Conservation (phyloP, 1,140 invertebrate species). For the Trachymyrmex septentrionalis region DNA sequence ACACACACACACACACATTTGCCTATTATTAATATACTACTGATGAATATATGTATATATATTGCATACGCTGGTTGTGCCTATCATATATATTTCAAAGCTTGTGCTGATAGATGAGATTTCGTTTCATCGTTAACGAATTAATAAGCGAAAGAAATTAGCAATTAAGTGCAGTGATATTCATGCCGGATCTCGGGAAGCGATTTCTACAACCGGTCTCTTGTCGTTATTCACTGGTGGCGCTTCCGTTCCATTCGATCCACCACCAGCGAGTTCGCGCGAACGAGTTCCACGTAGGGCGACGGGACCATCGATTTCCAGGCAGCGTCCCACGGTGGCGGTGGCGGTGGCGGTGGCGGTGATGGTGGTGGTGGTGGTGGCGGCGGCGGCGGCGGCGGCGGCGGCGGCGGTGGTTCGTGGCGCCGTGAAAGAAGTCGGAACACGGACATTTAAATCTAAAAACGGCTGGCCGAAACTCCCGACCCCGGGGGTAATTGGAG, state of each 20-base stretch:
- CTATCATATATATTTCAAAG: background rate
- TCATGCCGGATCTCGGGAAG: background rate
- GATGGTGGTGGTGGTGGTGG: too few species aligned
- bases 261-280: slow-evolving; percentile 54
- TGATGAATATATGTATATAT: background rate
- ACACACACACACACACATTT: too few species aligned
- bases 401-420: slow-evolving; percentile 63
- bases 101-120: background rate
- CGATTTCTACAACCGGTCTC: slow-evolving; percentile 12
- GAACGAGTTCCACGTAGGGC: slow-evolving; percentile 52
- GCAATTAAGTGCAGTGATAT: slow-evolving; percentile 35
- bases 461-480: slow-evolving; percentile 78
- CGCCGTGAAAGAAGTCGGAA: slow-evolving; percentile 70
- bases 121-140: slow-evolving; percentile 6
- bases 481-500: slow-evolving; percentile 81
- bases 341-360: slow-evolving; percentile 34
- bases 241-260: slow-evolving; percentile 59
- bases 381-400: too few species aligned
- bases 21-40: background rate
- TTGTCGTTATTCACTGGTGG: slow-evolving; percentile 40
- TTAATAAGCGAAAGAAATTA: slow-evolving; percentile 50
- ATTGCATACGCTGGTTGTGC: too few species aligned
- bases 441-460: slow-evolving; percentile 81
- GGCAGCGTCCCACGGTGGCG: slow-evolving; percentile 62
- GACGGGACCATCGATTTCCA: slow-evolving; percentile 74